Conservation (phyloP, 2,888 invertebrate species). For the Leucoma salicis region DNA sequence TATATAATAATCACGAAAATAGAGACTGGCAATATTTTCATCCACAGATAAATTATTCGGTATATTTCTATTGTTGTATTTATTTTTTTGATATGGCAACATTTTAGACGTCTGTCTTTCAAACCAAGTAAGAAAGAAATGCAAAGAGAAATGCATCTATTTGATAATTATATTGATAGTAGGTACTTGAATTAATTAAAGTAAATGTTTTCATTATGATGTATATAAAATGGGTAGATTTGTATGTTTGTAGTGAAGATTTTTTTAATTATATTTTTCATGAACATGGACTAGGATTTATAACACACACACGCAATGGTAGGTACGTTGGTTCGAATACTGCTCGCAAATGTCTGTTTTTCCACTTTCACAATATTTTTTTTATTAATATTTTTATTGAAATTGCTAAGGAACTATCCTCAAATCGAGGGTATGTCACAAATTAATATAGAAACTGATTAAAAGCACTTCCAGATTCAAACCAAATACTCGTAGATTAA, state of each 20-base stretch:
- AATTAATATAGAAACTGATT: too few relatives aligned
- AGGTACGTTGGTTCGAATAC: too few relatives aligned
- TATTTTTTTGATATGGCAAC: slow-evolving; percentile 32
- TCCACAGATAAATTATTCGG: slow-evolving; percentile 29
- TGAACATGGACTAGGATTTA: too few relatives aligned
- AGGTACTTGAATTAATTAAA: slow-evolving; percentile 22
- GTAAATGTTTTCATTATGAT: slow-evolving; percentile 13
- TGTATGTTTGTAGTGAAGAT: slow-evolving; percentile 9
- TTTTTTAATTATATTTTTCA: too few relatives aligned
- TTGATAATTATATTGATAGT: slow-evolving; percentile 12
- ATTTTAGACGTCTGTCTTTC: slow-evolving; percentile 17
- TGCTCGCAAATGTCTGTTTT: too few relatives aligned
- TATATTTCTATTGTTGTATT: slow-evolving; percentile 25
- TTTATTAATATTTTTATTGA: too few relatives aligned
- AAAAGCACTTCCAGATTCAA: too few relatives aligned
- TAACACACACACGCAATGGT: too few relatives aligned
- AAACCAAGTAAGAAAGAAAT: slow-evolving; percentile 1
- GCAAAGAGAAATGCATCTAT: slow-evolving; percentile 6
- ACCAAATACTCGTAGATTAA: too few relatives aligned
- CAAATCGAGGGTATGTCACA: too few relatives aligned
- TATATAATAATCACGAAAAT: slow-evolving; percentile 59
- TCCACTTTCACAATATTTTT: too few relatives aligned
- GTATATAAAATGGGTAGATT: not conserved
- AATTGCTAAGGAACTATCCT: too few relatives aligned
- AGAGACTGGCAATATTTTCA: slow-evolving; percentile 37